Base-by-base conservation (phyloP, 2,888 invertebrate species). In the Zhuqinia jingwanae region DNA sequence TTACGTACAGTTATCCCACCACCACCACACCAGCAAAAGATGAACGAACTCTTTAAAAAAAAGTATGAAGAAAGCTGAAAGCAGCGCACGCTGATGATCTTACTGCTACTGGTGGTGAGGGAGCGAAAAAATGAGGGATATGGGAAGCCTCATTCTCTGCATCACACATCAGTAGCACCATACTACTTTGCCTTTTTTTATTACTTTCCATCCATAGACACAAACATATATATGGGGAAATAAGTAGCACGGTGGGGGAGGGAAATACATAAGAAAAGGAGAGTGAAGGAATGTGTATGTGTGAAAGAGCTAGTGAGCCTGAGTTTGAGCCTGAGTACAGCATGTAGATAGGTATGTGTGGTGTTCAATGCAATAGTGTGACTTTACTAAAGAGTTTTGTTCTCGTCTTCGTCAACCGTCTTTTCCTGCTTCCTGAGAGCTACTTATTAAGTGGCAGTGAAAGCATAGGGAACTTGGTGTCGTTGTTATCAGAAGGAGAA, bases 151-250 rank as follows among this genome's bases (percentile, higher is more conserved):
- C 3, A 17, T 56, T 20, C 11, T 15, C 15, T 60, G 25, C 27
- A 27, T 60, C n/a, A 20, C 56, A 20, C 60, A 36, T 60, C 60
- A 36, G 36, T 36, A 36, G 5, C 36, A 8, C 22, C 13, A 36
- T n/a, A 30, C 56, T 76, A 56, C 76, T 76, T 76, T 76, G 76
- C 56, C 47, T 47, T 17, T 76, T 76, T 76, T 76, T 76, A 76
- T 76, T 76, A 42, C 56, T 30, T 27, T 56, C 45, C 36, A 77
- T 45, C 5, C 45, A 56, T 17, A 56, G 20, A 60, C 58, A 0
- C 30, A 5, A 11, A 58, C 60, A 1, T 25, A 30, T 27, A 13
- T 60, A 60, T 25, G 2, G 25, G n/a, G 22, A 60, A 10, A 11
- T 25, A 60, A 42, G 65, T 42, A 42, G 65, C 8, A 17, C 42